Conservation (phyloP, 2,888 invertebrate species). For the Megalurothrips usitatus region DNA sequence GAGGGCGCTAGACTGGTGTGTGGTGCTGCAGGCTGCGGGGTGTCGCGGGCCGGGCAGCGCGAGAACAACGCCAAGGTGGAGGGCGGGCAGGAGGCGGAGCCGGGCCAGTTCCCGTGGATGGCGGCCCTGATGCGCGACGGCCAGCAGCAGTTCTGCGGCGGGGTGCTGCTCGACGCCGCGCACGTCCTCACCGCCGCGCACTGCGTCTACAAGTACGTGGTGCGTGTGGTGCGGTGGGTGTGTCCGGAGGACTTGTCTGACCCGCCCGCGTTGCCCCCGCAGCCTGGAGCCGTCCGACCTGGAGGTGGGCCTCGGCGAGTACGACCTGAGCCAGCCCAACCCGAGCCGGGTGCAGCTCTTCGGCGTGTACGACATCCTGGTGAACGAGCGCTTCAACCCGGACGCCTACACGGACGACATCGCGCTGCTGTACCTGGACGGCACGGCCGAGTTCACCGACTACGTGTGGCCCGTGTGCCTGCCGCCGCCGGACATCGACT, state of each 20-base stretch:
- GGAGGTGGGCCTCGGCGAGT: slow-evolving; percentile 72
- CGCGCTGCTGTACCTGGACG: slow-evolving; percentile 63
- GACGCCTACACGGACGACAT: slow-evolving; percentile 71
- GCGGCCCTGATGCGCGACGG: slow-evolving; percentile 64
- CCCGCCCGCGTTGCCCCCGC: slow-evolving; percentile 42
- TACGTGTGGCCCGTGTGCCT: slow-evolving; percentile 83
- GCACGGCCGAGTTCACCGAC: slow-evolving; percentile 64
- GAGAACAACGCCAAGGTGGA: neutral
- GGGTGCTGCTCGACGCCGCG: slow-evolving; percentile 70
- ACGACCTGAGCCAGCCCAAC: slow-evolving; percentile 62
- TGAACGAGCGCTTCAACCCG: slow-evolving; percentile 64
- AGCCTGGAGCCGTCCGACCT: slow-evolving; percentile 59
- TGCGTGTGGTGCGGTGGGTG: no score
- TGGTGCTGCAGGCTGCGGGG: neutral
- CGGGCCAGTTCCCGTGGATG: slow-evolving; percentile 76
- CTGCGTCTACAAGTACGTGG: slow-evolving; percentile 58
- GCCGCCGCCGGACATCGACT: slow-evolving; percentile 59
- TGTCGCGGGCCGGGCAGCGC: neutral
- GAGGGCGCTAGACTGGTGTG: neutral
- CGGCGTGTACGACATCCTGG: slow-evolving; percentile 58
- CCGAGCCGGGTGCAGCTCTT: slow-evolving; percentile 70
- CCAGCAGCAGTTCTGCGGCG: slow-evolving; percentile 70
- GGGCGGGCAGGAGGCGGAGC: slow-evolving; percentile 16
- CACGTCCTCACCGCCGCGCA: slow-evolving; percentile 76
- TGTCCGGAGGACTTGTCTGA: neutral